Evolutionary conservation across 2,797 vertebrate species (phyloP).

Genomic region (Tympanoctomys barrerae): DNA sequence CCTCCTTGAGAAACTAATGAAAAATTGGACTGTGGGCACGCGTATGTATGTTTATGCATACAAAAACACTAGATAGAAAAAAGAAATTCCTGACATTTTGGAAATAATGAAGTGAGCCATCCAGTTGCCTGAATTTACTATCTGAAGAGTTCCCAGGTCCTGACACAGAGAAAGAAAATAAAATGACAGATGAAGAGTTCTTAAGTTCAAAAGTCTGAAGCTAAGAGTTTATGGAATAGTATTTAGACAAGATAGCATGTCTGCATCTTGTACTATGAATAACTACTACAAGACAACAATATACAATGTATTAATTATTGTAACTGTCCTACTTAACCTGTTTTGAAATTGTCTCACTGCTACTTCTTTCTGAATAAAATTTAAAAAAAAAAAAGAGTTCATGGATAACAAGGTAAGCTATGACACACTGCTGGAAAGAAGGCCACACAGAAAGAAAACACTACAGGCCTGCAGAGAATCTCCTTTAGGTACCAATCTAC

Average conservation of each 20-base stretch:
- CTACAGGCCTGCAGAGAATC: not conserved
- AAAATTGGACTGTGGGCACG: not conserved
- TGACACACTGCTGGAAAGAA: not conserved
- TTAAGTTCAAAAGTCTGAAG: not conserved
- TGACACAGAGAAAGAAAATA: not conserved
- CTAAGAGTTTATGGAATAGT: not conserved
- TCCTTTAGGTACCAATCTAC: not conserved
- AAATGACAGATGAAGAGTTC: not conserved
- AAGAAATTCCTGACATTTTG: not conserved
- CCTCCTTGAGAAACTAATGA: not conserved
- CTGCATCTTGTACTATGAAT: no score
- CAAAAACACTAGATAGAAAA: not conserved
- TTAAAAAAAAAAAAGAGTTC: no score
- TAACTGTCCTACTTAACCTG: no score
- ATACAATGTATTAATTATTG: no score
- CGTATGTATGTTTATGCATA: not conserved
- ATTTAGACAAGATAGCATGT: no score
- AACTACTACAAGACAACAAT: no score
- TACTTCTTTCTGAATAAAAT: no score
- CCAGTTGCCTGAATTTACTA: not conserved
- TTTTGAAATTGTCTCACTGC: no score
- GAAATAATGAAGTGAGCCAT: not conserved
- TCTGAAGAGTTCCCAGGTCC: not conserved
- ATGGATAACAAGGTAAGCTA: not conserved
- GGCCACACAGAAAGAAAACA: not conserved